Base-by-base conservation (phyloP, 2,888 invertebrate species). In the Geophilus truncorum region DNA sequence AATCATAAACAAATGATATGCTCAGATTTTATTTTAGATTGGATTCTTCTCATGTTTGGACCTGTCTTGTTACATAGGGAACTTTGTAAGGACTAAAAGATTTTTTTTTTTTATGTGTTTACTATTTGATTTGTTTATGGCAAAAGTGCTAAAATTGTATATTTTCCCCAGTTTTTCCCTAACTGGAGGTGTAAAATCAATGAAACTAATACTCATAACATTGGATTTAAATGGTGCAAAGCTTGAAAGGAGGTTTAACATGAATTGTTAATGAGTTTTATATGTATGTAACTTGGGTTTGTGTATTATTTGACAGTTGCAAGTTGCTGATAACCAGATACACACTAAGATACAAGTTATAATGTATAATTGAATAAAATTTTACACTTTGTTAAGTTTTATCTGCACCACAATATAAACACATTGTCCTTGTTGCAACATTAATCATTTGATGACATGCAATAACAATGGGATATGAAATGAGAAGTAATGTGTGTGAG, bases 1-100 rank as follows among this genome's bases (percentile, higher is more conserved):
- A 70, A 70, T 70, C 70, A 70, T 70, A 70, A 70, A 70, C 70
- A 70, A 70, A 70, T 70, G 70, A 70, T 70, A 10, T 25, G 70
- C 25, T 28, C 15, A 70, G 70, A 25, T 70, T 70, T 70, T 70
- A 70, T 51, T 51, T 51, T 51, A 51, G 51, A 51, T 51, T 40
- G 40, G n/a, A n/a, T 32, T 32, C 32, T 32, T 32, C 9, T 4
- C 32, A n/a, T n/a, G n/a, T n/a, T n/a, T n/a, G n/a, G n/a, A n/a
- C n/a, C n/a, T n/a, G n/a, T n/a, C n/a, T n/a, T n/a, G n/a, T n/a
- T n/a, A n/a, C n/a, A n/a, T n/a, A n/a, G n/a, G n/a, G n/a, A n/a
- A n/a, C n/a, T n/a, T n/a, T n/a, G n/a, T n/a, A n/a, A n/a, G n/a
- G n/a, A n/a, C n/a, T n/a, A 32, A 32, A 32, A 32, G 9, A 32